Evolutionary conservation across 2,113 vertebrate genomes (phyloP).

Genomic region (Macquaria australasica): DNA sequence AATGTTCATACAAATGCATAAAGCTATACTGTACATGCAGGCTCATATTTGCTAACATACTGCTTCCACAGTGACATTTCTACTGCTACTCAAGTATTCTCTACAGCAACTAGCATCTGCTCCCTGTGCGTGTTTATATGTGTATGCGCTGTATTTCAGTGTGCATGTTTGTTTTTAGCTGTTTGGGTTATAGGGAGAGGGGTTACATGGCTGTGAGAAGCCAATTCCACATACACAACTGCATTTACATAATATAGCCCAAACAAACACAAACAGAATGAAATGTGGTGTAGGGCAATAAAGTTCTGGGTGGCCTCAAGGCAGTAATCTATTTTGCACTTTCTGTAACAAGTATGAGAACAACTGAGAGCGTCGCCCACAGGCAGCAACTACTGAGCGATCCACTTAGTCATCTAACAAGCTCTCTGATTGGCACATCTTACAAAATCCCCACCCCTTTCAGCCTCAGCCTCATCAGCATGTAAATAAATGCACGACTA

Average conservation of each 20-base stretch:
- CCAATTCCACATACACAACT: slow-evolving; percentile 19
- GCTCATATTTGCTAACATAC: background rate
- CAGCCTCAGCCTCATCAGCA: slow-evolving; percentile 37
- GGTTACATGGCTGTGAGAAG: background rate
- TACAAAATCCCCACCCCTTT: slow-evolving; percentile 34
- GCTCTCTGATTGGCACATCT: slow-evolving; percentile 55
- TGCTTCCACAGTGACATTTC: background rate
- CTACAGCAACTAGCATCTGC: background rate
- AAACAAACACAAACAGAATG: slow-evolving; percentile 34
- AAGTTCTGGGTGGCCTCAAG: slow-evolving; percentile 36
- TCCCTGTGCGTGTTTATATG: background rate
- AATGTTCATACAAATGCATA: background rate
- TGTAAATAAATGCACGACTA: slow-evolving; percentile 53
- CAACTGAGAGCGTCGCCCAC: slow-evolving; percentile 27
- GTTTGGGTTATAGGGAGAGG: background rate
- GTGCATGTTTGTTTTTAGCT: slow-evolving; percentile 21
- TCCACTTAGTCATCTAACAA: slow-evolving; percentile 47
- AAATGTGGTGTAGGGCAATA: slow-evolving; percentile 10
- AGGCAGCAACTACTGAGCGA: slow-evolving; percentile 44
- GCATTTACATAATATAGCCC: slow-evolving; percentile 45
- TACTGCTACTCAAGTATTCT: background rate
- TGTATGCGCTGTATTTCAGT: slow-evolving; percentile 4
- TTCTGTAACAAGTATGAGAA: slow-evolving; percentile 47
- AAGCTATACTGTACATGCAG: background rate
- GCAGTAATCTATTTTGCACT: slow-evolving; percentile 53